These are phyloP conservation scores for Cephus spinipes DNA, from an alignment of 2,888 invertebrate species.

Conservation along the genomic window DNA sequence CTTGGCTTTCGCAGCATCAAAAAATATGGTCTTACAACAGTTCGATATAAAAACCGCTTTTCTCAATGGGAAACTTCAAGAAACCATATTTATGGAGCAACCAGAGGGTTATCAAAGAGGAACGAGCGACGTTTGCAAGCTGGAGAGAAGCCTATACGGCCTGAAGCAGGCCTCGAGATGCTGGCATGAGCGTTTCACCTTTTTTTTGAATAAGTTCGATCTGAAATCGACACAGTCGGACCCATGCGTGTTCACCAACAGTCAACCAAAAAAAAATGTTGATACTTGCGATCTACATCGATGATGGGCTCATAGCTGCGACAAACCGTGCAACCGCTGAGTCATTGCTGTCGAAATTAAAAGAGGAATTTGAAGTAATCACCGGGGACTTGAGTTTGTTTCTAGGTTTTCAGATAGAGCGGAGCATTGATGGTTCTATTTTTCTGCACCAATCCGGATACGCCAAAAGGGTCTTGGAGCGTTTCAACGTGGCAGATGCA, in stretches of 20 bases:
- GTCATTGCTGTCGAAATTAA: slow-evolving; percentile 25
- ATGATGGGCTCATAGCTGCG: slow-evolving; percentile 46
- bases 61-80: slow-evolving; percentile 46
- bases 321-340: slow-evolving; percentile 23
- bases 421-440: slow-evolving; percentile 21
- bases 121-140: slow-evolving; percentile 44
- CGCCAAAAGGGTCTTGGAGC: slow-evolving; percentile 18
- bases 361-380: slow-evolving; percentile 24
- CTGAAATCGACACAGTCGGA: slow-evolving; percentile 45
- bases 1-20: slow-evolving; percentile 38
- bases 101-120: slow-evolving; percentile 52
- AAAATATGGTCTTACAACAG: slow-evolving; percentile 35
- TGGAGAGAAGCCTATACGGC: slow-evolving; percentile 56
- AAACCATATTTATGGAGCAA: slow-evolving; percentile 53
- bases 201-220: slow-evolving; percentile 38
- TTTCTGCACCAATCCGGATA: slow-evolving; percentile 26
- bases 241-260: slow-evolving; percentile 46
- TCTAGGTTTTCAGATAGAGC: slow-evolving; percentile 36
- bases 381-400: slow-evolving; percentile 22
- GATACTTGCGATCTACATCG: slow-evolving; percentile 49
- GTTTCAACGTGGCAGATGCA: slow-evolving; percentile 31
- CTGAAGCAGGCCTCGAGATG: slow-evolving; percentile 56
- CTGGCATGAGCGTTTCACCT: slow-evolving; percentile 52
- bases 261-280: slow-evolving; percentile 26
- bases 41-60: slow-evolving; percentile 53